Conservation (phyloP, 2,113 vertebrate species). For the Podarcis cretensis region DNA sequence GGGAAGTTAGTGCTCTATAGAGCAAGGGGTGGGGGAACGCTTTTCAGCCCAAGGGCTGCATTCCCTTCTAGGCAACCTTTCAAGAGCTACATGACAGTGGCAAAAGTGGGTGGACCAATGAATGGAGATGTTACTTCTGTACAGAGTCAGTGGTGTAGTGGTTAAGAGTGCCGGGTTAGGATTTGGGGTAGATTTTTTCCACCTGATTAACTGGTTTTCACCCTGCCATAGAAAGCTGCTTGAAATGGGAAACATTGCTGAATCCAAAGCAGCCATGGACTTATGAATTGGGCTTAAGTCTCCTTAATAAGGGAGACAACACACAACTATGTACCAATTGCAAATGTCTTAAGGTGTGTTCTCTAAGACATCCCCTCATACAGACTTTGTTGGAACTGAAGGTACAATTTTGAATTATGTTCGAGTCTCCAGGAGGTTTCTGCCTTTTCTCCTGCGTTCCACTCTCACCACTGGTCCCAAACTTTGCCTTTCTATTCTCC, state of each 20-base stretch:
- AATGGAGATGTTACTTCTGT: too few species aligned
- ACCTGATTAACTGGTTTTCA: too few species aligned
- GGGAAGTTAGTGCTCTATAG: background rate
- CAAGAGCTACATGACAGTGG: too few species aligned
- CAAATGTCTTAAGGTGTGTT: background rate
- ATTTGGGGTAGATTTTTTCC: too few species aligned
- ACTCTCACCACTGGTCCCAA: too few species aligned
- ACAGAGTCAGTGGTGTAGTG: too few species aligned
- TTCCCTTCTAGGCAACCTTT: too few species aligned
- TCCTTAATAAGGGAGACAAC: background rate
- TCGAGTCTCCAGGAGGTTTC: background rate
- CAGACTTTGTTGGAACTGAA: background rate
- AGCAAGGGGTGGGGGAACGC: background rate
- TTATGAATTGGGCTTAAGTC: background rate
- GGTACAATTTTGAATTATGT: background rate
- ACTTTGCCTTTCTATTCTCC: background rate
- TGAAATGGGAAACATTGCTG: background rate
- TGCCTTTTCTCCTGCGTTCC: too few species aligned
- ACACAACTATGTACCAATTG: background rate
- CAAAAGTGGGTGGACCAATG: too few species aligned
- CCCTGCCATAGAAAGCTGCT: background rate
- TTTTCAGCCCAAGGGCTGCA: too few species aligned
- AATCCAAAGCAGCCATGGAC: background rate
- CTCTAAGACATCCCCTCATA: background rate
- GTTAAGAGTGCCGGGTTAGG: too few species aligned